A percentile compares a stretch with the other conserved stretches of the same genome.
phyloP scores from a whole-genome alignment of 2,888 invertebrate species.

The Metellina segmentata region DNA sequence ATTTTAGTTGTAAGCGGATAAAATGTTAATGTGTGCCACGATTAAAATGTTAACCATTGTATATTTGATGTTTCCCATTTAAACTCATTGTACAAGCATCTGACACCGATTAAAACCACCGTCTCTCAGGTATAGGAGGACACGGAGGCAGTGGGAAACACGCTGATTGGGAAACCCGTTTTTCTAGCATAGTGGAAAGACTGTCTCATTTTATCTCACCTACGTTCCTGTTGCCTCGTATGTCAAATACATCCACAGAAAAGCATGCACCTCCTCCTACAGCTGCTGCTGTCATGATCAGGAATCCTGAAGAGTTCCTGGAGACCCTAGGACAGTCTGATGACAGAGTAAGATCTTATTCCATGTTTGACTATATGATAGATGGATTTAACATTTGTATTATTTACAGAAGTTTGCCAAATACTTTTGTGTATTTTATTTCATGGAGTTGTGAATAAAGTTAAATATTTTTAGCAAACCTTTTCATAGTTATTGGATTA shows the following conservation, averaged over 20 bases:
- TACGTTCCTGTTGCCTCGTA: slow-evolving; percentile 49
- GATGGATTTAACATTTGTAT: too few relatives aligned
- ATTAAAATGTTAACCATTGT: too few relatives aligned
- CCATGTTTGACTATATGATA: too few relatives aligned
- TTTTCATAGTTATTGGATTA: too few relatives aligned
- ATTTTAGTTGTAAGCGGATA: too few relatives aligned
- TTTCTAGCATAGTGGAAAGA: slow-evolving; percentile 78
- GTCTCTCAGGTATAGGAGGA: slow-evolving; percentile 78
- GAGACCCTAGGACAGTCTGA: slow-evolving; percentile 44
- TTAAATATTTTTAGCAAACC: too few relatives aligned
- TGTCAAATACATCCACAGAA: slow-evolving; percentile 46
- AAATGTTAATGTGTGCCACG: too few relatives aligned
- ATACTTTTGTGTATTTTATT: too few relatives aligned
- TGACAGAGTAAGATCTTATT: slow-evolving; percentile 39
- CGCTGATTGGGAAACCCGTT: slow-evolving; percentile 78
- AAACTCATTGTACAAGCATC: too few relatives aligned
- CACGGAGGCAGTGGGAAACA: slow-evolving; percentile 79
- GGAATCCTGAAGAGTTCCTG: slow-evolving; percentile 50
- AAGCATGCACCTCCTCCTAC: slow-evolving; percentile 25
- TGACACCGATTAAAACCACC: too few relatives aligned
- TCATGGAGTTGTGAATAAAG: too few relatives aligned
- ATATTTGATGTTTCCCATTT: too few relatives aligned
- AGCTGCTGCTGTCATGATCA: slow-evolving; percentile 38
- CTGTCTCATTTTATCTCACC: slow-evolving; percentile 77
- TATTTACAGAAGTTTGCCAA: neutral